Evolutionary conservation across 2,888 invertebrate genomes (phyloP).

Genomic region (Acanthoscelides obtectus): DNA sequence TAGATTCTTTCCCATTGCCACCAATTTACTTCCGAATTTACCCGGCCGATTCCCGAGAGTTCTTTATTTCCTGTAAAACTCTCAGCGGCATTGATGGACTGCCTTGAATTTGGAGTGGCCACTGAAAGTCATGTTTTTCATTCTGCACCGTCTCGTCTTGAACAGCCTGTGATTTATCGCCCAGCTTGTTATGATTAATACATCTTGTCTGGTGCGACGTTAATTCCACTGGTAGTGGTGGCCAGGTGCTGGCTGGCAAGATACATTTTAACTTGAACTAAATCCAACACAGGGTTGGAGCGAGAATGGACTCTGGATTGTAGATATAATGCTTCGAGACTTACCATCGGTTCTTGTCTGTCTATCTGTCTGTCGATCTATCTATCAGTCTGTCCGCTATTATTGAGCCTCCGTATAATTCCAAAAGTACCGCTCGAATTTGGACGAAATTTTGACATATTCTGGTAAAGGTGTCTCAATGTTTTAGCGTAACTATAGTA

Average conservation of each 20-base stretch:
- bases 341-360: too few species aligned
- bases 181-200: background rate
- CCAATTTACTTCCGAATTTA: background rate
- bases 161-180: background rate
- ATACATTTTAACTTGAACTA: background rate
- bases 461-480: too few species aligned
- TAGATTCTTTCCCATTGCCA: background rate
- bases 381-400: too few species aligned
- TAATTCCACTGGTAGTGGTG: background rate
- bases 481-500: too few species aligned
- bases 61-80: background rate
- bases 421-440: too few species aligned
- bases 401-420: too few species aligned
- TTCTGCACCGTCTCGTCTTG: background rate
- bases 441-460: too few species aligned
- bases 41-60: background rate
- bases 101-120: background rate
- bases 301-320: too few species aligned
- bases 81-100: background rate
- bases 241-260: background rate
- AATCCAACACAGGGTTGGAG: background rate
- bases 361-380: too few species aligned
- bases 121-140: background rate
- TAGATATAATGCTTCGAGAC: too few species aligned
- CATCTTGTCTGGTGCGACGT: background rate